Percentiles rank a stretch among this genome's conserved stretches.
These are phyloP conservation scores for Chanos chanos DNA, from an alignment of 2,797 vertebrate genomes.

Conservation along the genomic window DNA sequence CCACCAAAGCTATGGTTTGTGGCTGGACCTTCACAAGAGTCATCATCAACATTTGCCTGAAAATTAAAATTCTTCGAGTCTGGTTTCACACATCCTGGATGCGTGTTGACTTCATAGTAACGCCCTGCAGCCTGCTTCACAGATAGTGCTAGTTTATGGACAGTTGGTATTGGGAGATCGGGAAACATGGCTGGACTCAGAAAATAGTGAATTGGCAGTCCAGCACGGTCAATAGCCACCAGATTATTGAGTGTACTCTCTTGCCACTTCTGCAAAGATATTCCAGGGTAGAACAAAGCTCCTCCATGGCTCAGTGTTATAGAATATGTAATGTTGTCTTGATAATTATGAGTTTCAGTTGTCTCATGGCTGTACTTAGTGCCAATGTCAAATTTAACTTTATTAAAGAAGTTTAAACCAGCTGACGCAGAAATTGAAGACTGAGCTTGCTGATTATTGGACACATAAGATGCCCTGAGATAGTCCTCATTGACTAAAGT, in stretches of 20 bases:
- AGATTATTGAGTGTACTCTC: conserved; percentile 80
- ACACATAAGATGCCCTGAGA: conserved; percentile 72
- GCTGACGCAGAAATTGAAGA: conserved; percentile 64
- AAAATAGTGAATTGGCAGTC: conserved; percentile 77
- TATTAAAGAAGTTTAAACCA: conserved; percentile 70
- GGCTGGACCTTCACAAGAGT: conserved; percentile 73
- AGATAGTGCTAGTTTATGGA: conserved; percentile 64
- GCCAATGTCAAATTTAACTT: conserved; percentile 59
- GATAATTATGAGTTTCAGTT: conserved; percentile 61
- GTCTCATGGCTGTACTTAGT: conserved; percentile 38
- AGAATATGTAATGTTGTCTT: conserved; percentile 78
- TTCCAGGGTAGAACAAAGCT: conserved; percentile 81
- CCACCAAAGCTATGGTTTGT: conserved; percentile 88
- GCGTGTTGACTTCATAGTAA: conserved; percentile 82
- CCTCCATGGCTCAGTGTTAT: conserved; percentile 78
- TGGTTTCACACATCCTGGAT: conserved; percentile 75
- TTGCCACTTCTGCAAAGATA: conserved; percentile 87
- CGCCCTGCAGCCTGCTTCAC: conserved; percentile 69
- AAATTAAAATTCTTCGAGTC: conserved; percentile 84
- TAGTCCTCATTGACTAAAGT: conserved; percentile 83
- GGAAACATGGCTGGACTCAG: conserved; percentile 71
- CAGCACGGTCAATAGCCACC: conserved; percentile 81
- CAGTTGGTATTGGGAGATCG: conserved; percentile 75
- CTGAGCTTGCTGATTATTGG: conserved; percentile 48
- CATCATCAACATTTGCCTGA: conserved; percentile 81